Percentiles rank a stretch among this genome's conserved stretches.
Evolutionary conservation across 2,888 invertebrate species (phyloP).

Genomic region (Polymixis lichenea): DNA sequence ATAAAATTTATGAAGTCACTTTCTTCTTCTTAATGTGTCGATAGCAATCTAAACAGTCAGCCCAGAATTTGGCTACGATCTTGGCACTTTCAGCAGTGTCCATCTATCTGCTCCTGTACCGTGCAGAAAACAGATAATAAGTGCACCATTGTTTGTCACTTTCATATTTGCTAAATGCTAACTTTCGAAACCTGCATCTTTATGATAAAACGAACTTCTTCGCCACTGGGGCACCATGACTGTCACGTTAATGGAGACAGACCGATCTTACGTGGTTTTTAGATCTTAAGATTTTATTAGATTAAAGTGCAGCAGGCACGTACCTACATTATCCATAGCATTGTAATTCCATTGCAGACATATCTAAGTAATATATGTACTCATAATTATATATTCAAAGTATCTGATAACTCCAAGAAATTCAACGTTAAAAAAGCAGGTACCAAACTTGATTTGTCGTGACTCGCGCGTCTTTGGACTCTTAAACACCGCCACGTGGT

Average conservation of each 20-base stretch:
- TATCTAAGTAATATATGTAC: not conserved
- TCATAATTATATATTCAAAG: constrained; percentile 21
- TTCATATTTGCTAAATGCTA: not conserved
- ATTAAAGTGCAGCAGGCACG: not conserved
- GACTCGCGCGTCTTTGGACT: constrained; percentile 67
- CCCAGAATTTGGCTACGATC: no score
- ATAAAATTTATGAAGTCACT: no score
- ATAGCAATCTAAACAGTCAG: no score
- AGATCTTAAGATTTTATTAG: not conserved
- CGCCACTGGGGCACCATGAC: not conserved
- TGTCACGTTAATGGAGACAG: not conserved
- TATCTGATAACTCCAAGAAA: constrained; percentile 9
- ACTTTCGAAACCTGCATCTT: not conserved
- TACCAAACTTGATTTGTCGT: constrained; percentile 47
- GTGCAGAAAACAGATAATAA: no score
- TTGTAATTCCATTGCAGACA: not conserved
- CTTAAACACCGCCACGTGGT: constrained; percentile 71
- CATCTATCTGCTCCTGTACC: no score
- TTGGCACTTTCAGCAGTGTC: no score
- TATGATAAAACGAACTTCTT: not conserved
- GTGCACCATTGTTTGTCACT: not conserved
- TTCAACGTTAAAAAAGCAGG: constrained; percentile 20
- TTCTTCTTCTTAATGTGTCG: not conserved
- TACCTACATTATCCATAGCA: not conserved
- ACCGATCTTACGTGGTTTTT: not conserved